phyloP scores from a whole-genome alignment of 2,888 invertebrate genomes.

The Sarcophaga variegata region DNA sequence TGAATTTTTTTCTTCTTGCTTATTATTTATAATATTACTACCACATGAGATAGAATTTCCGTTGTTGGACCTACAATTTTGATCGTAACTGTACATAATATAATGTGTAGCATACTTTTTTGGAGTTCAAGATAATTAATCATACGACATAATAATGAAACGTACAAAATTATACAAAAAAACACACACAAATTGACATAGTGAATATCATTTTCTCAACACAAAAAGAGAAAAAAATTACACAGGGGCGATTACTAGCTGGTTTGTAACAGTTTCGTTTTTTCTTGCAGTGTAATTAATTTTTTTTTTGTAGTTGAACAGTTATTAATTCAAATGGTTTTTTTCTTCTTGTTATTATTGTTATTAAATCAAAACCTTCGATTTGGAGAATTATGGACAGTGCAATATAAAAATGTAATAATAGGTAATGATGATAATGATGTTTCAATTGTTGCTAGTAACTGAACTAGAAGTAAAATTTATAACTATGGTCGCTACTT shows the following conservation, averaged over 20 bases:
- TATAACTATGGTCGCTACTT: neutral
- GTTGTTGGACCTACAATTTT: constrained; percentile 5
- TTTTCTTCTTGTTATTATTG: constrained; percentile 41
- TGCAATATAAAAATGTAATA: constrained; percentile 32
- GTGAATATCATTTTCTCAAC: constrained; percentile 45
- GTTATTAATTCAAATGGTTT: constrained; percentile 37
- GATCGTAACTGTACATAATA: constrained; percentile 57
- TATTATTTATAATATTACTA: too few relatives aligned
- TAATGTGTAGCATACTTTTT: constrained; percentile 50
- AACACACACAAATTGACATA: constrained; percentile 46
- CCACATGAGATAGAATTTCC: neutral
- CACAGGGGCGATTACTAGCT: constrained; percentile 73
- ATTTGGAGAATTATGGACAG: constrained; percentile 45
- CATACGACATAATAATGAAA: constrained; percentile 9
- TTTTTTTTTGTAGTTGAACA: constrained; percentile 12
- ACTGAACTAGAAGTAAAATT: constrained; percentile 26
- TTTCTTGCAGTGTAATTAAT: constrained; percentile 31
- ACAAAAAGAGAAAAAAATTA: constrained; percentile 37
- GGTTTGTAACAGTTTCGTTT: constrained; percentile 64
- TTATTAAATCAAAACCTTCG: constrained; percentile 72
- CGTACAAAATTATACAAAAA: constrained; percentile 37
- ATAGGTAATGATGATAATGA: constrained; percentile 10
- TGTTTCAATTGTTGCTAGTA: constrained; percentile 14
- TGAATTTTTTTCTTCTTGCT: too few relatives aligned
- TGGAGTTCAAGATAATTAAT: constrained; percentile 39